Conservation (phyloP, 2,888 invertebrate species). For the Pantelozetes paolii region DNA sequence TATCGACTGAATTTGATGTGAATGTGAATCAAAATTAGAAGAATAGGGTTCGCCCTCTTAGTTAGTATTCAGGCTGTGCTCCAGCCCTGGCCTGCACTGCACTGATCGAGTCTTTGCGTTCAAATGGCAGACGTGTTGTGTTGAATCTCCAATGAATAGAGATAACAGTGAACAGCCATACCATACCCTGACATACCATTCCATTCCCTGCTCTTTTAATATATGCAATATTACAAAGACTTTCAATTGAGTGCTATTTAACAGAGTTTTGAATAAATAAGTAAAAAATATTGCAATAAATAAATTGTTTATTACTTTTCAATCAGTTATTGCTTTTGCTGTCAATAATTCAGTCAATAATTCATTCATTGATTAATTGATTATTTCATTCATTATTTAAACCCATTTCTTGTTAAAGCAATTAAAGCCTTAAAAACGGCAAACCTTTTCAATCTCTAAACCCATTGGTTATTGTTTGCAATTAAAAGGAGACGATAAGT, state of each 20-base stretch:
- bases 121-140: slow-evolving; percentile 27
- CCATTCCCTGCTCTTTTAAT: neutral
- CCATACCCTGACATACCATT: neutral
- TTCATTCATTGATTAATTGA: too few relatives aligned
- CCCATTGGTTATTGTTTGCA: slow-evolving; percentile 23
- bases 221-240: too few relatives aligned
- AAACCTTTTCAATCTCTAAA: neutral
- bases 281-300: too few relatives aligned
- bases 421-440: too few relatives aligned
- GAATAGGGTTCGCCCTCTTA: slow-evolving; percentile 36
- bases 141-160: slow-evolving; percentile 30
- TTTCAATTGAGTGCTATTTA: too few relatives aligned
- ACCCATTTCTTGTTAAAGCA: too few relatives aligned
- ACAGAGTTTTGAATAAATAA: too few relatives aligned
- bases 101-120: slow-evolving; percentile 6
- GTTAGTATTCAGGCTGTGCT: slow-evolving; percentile 28
- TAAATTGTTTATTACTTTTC: too few relatives aligned
- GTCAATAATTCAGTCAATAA: too few relatives aligned
- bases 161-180: neutral
- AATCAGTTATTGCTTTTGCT: neutral
- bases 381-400: too few relatives aligned
- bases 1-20: slow-evolving; percentile 29
- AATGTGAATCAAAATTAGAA: slow-evolving; percentile 36
- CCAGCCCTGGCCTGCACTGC: neutral
- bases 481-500: neutral